Base-by-base conservation (phyloP, 2,113 vertebrate species). In the Dasyornis broadbenti region DNA sequence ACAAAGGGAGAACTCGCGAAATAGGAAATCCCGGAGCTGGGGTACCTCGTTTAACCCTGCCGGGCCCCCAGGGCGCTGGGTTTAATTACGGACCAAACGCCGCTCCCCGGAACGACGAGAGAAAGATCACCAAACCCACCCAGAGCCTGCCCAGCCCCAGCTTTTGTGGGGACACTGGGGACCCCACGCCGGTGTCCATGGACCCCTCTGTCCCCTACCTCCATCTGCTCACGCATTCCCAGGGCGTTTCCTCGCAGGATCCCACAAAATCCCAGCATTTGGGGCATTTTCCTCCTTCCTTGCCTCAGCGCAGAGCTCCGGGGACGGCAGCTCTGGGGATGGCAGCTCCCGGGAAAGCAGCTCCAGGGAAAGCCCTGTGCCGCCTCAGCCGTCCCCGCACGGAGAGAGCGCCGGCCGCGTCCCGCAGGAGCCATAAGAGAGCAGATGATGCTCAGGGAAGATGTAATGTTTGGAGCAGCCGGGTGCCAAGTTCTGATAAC, bases 241-340 rank as follows among this genome's bases (percentile, higher is more conserved):
- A 3, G 18, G 61, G 79, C 30, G 50, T 10, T 65, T 88, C 79
- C 91, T 53, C 0, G 8, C 15, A 42, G 77, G 18, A 64, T 35
- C 40, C 76, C 15, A 1, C 0, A 1, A 27, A 81, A 86, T 35
- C 7, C 2, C 66, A 72, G 53, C 0, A 0, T 24, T 30, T 42
- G 56, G 79, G 45, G 70, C 66, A 75, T 82, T 64, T 72, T 75
- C 30, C 18, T 84, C 42, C 20, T 81, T 35, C 37, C 64, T 35
- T 0, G 21, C 44, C 17, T 30, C 1, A n/a, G 33, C 3, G 3
- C 16, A 0, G 59, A 63, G 73, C 13, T 50, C 35, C 0, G 7
- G 42, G 75, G 30, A 5, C 30, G 69, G 60, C 10, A 61, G 47
- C 28, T 39, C 47, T 35, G 5, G 72, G 37, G 6, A 20, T 6